These are phyloP conservation scores for Gallinago undulata DNA, from an alignment of 2,113 vertebrate genomes.

Conservation along the genomic window DNA sequence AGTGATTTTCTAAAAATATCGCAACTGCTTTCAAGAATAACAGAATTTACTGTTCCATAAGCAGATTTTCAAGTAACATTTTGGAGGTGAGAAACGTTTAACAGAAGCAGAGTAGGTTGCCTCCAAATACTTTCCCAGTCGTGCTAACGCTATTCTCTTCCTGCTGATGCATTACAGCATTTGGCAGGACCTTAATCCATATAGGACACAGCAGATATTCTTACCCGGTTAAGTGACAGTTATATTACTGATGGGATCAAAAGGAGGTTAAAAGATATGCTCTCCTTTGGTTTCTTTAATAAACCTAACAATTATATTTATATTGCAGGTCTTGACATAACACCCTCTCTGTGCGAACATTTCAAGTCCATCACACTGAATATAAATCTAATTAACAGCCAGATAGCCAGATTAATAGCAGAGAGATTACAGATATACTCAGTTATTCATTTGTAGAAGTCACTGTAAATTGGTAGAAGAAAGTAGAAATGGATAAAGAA, in stretches of 20 bases:
- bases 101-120: neutral
- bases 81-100: no score
- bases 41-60: neutral
- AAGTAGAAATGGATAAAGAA: neutral
- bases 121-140: neutral
- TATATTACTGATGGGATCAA: neutral
- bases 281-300: neutral
- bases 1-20: neutral
- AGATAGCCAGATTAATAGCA: neutral
- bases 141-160: neutral
- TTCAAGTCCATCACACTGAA: neutral
- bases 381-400: neutral
- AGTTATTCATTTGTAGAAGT: neutral
- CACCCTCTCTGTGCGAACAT: neutral
- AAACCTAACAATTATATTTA: neutral
- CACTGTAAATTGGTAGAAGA: neutral
- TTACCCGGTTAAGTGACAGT: neutral
- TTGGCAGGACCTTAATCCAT: neutral
- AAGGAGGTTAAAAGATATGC: neutral
- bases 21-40: neutral
- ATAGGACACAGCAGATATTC: neutral
- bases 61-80: neutral
- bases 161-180: neutral
- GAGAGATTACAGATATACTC: neutral
- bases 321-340: neutral